Base-by-base conservation (phyloP, 2,888 invertebrate genomes). In the Sarcophaga carnaria region DNA sequence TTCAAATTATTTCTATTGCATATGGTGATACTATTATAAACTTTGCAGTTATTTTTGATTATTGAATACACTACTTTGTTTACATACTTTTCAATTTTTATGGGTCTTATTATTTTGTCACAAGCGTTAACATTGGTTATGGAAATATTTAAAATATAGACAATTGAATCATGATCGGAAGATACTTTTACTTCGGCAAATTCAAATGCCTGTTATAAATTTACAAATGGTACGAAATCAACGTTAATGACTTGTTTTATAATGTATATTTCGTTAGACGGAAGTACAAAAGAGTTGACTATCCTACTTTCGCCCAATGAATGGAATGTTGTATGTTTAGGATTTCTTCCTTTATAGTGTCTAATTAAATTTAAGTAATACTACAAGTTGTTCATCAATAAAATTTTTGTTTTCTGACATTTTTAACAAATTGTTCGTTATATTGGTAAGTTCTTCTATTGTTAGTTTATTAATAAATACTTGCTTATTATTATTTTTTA, bases 331-430 rank as follows among this genome's bases (percentile, higher is more conserved):
- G 27, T 27, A 27, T 27, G 27, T 27, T 27, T 27, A 27, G 27
- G 3, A 27, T 27, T 27, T 27, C 27, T 27, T 27, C 27, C 27
- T 27, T 27, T 27, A 27, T 27, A 27, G 4, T 27, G 27, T 27
- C 27, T 94, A 94, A 94, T 95, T 95, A 20, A 20, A 20, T 20
- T 20, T 20, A 20, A 20, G 20, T 20, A 20, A 20, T 20, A 20
- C 20, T 20, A 20, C 20, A 20, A 20, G 1, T 20, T 20, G 20
- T 20, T 20, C 20, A 20, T 20, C 20, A 20, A 20, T 20, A 20
- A 20, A 20, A 20, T 20, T 20, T 20, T 20, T 20, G 1, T 20
- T 20, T 20, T 20, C 20, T 20, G 20, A 20, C 20, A 20, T 20
- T 20, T 20, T 20, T 20, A 20, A 20, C 20, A 20, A 20, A 20